phyloP scores from a whole-genome alignment of 2,113 vertebrate genomes.

The Colaptes auratus region DNA sequence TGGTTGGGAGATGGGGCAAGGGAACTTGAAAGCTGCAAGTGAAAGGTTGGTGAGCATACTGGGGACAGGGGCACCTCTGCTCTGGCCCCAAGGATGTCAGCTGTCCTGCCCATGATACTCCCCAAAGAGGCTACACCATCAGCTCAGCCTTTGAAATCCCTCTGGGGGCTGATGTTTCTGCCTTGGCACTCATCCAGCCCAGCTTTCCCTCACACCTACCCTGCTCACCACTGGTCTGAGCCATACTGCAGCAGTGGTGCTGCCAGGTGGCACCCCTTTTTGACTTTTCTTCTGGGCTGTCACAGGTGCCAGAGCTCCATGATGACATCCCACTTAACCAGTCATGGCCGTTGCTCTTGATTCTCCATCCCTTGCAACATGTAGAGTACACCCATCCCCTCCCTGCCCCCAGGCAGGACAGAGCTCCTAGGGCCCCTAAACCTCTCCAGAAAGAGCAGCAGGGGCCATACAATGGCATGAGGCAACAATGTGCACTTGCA shows the following conservation, averaged over 20 bases:
- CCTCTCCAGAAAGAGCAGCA: background rate
- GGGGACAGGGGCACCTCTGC: background rate
- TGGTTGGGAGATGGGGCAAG: fast-evolving
- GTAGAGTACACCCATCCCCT: too few relatives aligned
- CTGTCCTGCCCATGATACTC: background rate
- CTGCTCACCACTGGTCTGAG: background rate
- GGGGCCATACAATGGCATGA: too few relatives aligned
- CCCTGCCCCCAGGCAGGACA: background rate
- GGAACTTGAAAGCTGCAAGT: background rate
- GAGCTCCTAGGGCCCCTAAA: background rate
- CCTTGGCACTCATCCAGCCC: background rate
- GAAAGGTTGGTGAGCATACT: background rate
- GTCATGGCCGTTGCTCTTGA: background rate
- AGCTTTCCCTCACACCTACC: background rate
- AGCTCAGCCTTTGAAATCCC: background rate
- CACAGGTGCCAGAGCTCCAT: too few relatives aligned
- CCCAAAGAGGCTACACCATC: background rate
- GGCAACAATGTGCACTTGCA: too few relatives aligned
- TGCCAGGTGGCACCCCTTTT: background rate
- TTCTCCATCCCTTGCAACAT: background rate
- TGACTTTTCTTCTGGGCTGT: too few relatives aligned
- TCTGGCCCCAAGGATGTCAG: too few relatives aligned
- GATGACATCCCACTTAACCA: background rate
- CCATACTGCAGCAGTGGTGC: background rate
- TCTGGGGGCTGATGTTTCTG: too few relatives aligned